Percentiles rank a stretch among this genome's conserved stretches.
These are phyloP conservation scores for Hyperoodon ampullatus DNA, from an alignment of 2,113 vertebrate species.

Conservation along the genomic window DNA sequence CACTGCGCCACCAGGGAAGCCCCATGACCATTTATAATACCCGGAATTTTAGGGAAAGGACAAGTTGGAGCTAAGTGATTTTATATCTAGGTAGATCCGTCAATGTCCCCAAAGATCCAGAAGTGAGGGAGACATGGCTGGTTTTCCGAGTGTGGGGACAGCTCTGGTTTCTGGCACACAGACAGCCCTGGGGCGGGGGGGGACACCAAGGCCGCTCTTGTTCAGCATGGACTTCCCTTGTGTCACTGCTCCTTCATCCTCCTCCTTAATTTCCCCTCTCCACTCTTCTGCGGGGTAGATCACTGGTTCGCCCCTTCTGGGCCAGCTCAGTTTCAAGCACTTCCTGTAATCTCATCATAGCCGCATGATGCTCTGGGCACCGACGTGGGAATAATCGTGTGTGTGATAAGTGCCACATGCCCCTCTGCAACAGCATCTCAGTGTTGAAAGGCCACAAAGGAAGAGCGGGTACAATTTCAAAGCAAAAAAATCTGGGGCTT, in stretches of 20 bases:
- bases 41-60: neutral
- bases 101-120: neutral
- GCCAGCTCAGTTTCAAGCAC: neutral
- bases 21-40: neutral
- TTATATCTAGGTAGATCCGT: neutral
- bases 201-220: neutral
- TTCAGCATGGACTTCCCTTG: neutral
- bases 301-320: neutral
- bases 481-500: neutral
- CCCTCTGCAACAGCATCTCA: neutral
- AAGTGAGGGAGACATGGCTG: neutral
- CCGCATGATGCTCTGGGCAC: neutral
- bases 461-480: slow-evolving; percentile 47
- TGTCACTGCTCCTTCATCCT: neutral
- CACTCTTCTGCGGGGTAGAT: neutral
- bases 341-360: neutral
- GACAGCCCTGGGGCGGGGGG: neutral
- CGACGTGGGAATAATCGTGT: neutral
- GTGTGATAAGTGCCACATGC: neutral
- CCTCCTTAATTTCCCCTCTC: neutral
- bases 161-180: neutral
- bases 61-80: neutral
- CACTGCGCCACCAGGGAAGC: no score
- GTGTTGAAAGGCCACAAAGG: neutral
- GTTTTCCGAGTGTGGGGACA: neutral